Evolutionary conservation across 2,113 vertebrate species (phyloP).

Genomic region (Ceyx cyanopectus): DNA sequence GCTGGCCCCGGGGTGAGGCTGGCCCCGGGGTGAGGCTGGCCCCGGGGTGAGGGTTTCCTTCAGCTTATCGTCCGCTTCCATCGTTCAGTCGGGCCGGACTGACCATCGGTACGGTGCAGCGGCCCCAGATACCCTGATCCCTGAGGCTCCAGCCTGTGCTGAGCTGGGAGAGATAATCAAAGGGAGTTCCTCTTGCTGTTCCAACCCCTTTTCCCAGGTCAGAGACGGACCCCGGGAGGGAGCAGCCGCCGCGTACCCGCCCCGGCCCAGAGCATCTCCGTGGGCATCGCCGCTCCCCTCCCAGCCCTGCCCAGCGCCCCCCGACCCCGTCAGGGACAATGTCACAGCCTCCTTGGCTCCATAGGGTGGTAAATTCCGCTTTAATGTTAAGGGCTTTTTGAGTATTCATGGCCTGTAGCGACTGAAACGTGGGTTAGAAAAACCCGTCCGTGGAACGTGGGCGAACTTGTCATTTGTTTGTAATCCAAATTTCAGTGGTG

Average conservation of each 20-base stretch:
- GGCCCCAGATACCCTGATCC: background rate
- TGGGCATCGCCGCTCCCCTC: background rate
- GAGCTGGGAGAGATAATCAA: background rate
- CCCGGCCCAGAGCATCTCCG: background rate
- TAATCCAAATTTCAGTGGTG: background rate
- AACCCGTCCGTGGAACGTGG: background rate
- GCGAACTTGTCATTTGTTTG: background rate
- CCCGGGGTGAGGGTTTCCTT: background rate
- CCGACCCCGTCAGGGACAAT: fast-evolving
- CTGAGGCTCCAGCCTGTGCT: no score
- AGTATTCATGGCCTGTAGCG: background rate
- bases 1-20: background rate
- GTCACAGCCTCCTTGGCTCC: background rate
- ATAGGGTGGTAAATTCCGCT: fast-evolving
- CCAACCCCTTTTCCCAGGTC: background rate
- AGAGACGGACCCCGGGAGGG: background rate
- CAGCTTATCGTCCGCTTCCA: fast-evolving
- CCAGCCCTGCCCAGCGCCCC: background rate
- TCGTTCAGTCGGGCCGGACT: no score
- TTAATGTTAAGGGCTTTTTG: fast-evolving
- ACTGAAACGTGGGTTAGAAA: background rate
- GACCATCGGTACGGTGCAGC: background rate
- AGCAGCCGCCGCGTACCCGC: background rate
- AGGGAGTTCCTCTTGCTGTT: background rate
- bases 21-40: no score